Conservation (phyloP, 2,888 invertebrate genomes). For the Caenorhabditis becei region DNA sequence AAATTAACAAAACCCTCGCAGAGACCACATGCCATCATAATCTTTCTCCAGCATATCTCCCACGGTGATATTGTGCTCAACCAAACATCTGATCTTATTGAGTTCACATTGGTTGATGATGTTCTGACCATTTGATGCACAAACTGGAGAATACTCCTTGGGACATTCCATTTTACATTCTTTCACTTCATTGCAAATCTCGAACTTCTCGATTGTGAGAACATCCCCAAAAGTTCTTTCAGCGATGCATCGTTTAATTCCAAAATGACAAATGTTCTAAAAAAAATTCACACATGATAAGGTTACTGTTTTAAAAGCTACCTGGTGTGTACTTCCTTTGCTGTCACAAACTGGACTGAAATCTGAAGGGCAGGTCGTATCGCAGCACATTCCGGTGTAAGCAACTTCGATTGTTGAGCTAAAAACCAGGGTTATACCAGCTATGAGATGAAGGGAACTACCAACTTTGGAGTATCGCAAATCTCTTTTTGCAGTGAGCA, state of each 20-base stretch:
- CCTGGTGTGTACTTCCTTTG: conserved; percentile 68
- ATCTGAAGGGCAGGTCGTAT: conserved; percentile 64
- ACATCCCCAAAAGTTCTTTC: conserved; percentile 67
- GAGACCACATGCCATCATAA: conserved; percentile 60
- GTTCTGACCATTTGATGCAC: conserved; percentile 74
- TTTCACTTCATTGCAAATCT: conserved; percentile 65
- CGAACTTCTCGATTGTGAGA: conserved; percentile 72
- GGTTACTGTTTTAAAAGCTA: conserved; percentile 19
- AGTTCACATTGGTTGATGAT: conserved; percentile 75
- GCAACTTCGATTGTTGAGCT: conserved; percentile 56
- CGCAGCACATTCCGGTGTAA: conserved; percentile 70
- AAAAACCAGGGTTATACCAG: too few species aligned
- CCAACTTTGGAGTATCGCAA: conserved; percentile 50
- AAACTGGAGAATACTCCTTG: conserved; percentile 73
- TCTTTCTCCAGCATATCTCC: conserved; percentile 57
- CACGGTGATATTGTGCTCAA: conserved; percentile 61
- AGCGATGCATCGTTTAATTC: conserved; percentile 73
- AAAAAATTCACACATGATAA: conserved; percentile 3
- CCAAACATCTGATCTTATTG: conserved; percentile 70
- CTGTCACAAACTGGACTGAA: conserved; percentile 74
- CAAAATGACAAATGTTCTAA: conserved; percentile 78
- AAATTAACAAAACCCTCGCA: neutral
- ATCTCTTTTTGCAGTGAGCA: conserved; percentile 72
- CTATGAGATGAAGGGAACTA: neutral
- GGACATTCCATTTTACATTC: conserved; percentile 70